Base-by-base conservation (phyloP, 2,888 invertebrate genomes). In the Drosophila nigricruria region DNA sequence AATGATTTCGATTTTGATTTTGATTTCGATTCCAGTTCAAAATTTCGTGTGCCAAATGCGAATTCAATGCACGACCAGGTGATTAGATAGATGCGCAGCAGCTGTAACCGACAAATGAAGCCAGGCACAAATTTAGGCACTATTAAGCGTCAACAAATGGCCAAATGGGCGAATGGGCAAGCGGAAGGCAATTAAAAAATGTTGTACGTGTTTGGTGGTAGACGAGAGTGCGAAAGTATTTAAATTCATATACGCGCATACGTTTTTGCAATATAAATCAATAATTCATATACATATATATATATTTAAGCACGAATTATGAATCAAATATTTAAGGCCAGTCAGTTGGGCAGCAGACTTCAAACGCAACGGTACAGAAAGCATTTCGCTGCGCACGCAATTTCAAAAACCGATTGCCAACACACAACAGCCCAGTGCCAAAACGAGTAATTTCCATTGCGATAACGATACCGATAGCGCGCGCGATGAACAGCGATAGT, bases 21-120 rank as follows among this genome's bases (percentile, higher is more conserved):
- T 20, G 30, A 18, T 38, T 42, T 42, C 20, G 12, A 27, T 20
- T 64, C 34, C 16, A 18, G 36, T n/a, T 25, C n/a, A 34, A 62
- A 50, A 50, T 47, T 32, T 53, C 6, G 9, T 36, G 30, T 42
- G 32, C 34, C 32, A 10, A 18, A 27, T 16, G 38, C 30, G 54
- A 54, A 88, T 73, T 77, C 71, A 30, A 52, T 58, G 53, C 88
- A 82, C 88, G 86, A 60, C 20, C 69, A 25, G 70, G 60, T 64
- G 60, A 83, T 89, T 84, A 81, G 84, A 36, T 65, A 54, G 83
- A 80, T 73, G 64, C 65, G 68, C 77, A 85, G 86, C 72, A 76
- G 85, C 85, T 88, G 81, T 80, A 78, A 71, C 47, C 8, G 38
- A 34, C 34, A 20, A 49, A 49, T 32, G 18, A 9, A 62, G 47